These are phyloP conservation scores for Sparidentex hasta DNA, from an alignment of 2,797 vertebrate genomes.

Conservation along the genomic window DNA sequence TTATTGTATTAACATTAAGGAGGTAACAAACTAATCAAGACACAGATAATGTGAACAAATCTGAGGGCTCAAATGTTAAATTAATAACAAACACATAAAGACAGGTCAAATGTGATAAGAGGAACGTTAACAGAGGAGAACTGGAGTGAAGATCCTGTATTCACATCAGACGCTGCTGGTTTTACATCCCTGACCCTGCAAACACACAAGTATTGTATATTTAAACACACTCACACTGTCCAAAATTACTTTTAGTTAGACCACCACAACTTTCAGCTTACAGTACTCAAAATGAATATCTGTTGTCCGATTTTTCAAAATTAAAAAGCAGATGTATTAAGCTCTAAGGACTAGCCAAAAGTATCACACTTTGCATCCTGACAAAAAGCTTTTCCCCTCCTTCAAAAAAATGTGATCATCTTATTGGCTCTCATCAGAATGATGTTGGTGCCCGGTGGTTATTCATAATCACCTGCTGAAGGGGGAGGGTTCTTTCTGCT, in stretches of 20 bases:
- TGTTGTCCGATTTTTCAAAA: background rate
- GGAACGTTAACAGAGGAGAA: background rate
- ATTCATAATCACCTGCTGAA: background rate
- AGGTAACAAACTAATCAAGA: background rate
- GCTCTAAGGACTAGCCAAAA: background rate
- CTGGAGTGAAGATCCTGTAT: background rate
- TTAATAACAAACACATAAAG: background rate
- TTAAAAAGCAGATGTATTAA: background rate
- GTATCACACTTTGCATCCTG: background rate
- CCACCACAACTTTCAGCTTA: background rate
- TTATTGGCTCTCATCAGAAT: background rate
- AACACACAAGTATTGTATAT: constrained; percentile 29
- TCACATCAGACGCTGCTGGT: constrained; percentile 27
- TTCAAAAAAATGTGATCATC: background rate
- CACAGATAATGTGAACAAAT: background rate
- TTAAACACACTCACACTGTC: background rate
- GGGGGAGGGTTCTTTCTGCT: background rate
- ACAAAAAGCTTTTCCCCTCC: background rate
- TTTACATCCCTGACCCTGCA: constrained; percentile 53
- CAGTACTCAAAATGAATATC: background rate
- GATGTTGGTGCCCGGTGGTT: background rate
- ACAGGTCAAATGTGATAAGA: background rate
- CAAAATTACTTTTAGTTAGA: background rate
- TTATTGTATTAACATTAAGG: background rate
- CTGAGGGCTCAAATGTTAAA: background rate